Conservation (phyloP, 1,140 invertebrate genomes). For the Orius insidiosus region DNA sequence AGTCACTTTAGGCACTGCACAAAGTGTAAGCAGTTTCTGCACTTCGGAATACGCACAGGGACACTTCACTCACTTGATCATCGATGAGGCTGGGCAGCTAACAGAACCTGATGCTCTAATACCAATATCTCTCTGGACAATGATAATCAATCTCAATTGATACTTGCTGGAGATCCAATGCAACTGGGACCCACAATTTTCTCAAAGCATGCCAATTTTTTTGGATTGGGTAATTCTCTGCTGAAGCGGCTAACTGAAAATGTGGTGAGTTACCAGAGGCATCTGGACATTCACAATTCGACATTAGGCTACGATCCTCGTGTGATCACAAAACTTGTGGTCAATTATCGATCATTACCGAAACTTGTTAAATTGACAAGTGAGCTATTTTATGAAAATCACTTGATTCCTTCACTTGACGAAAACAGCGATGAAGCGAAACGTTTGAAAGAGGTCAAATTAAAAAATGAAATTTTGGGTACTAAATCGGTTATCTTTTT, state of each 20-base stretch:
- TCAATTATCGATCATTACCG: slow-evolving; percentile 65
- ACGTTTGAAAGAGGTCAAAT: not conserved
- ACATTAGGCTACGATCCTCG: slow-evolving; percentile 43
- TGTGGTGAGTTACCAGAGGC: slow-evolving; percentile 21
- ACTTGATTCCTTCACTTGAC: slow-evolving; percentile 35
- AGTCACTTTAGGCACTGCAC: slow-evolving; percentile 69
- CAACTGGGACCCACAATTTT: slow-evolving; percentile 74
- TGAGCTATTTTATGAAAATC: slow-evolving; percentile 62
- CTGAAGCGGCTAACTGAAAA: slow-evolving; percentile 23
- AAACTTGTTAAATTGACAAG: slow-evolving; percentile 59
- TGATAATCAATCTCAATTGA: slow-evolving; percentile 37
- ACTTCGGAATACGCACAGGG: slow-evolving; percentile 43
- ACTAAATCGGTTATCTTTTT: slow-evolving; percentile 36
- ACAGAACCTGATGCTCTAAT: slow-evolving; percentile 77
- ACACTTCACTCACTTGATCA: slow-evolving; percentile 72
- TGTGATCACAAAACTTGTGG: slow-evolving; percentile 49
- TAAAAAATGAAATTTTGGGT: not conserved
- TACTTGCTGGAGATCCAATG: slow-evolving; percentile 79
- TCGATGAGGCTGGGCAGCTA: slow-evolving; percentile 84
- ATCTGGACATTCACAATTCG: slow-evolving; percentile 25
- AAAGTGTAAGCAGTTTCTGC: slow-evolving; percentile 47
- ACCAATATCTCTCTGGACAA: slow-evolving; percentile 33
- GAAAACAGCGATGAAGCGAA: slow-evolving; percentile 1
- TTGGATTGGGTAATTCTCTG: slow-evolving; percentile 35
- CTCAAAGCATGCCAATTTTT: slow-evolving; percentile 40